Conservation (phyloP, 2,888 invertebrate species). For the Diaprepes abbreviatus region DNA sequence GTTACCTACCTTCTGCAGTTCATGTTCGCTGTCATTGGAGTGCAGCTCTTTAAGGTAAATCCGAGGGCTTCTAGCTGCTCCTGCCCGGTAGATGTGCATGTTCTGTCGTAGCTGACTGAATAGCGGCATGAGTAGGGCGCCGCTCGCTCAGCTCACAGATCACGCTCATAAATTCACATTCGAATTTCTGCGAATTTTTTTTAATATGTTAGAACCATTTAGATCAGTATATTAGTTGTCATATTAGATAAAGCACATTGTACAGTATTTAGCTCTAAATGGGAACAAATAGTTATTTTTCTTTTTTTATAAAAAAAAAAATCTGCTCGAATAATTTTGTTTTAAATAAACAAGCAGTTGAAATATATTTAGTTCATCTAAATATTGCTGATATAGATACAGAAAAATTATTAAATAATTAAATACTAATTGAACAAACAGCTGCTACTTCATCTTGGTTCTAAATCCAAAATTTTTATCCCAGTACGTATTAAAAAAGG, state of each 20-base stretch:
- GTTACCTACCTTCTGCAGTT: constrained; percentile 99
- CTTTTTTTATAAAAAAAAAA: too few species aligned
- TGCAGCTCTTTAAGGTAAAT: constrained; percentile 99
- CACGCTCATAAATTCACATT: constrained; percentile 48
- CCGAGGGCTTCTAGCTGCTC: constrained; percentile 63
- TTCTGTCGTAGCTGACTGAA: constrained; percentile 59
- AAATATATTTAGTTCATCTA: too few species aligned
- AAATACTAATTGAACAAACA: too few species aligned
- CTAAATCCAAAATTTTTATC: not conserved
- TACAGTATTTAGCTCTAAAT: not conserved
- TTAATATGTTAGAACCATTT: too few species aligned
- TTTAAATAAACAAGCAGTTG: too few species aligned
- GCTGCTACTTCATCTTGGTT: not conserved
- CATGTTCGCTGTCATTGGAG: constrained; percentile 99
- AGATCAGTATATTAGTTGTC: too few species aligned
- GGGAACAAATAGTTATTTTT: too few species aligned
- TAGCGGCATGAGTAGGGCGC: constrained; percentile 55
- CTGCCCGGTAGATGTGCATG: constrained; percentile 62
- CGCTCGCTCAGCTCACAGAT: constrained; percentile 56
- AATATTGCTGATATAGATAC: too few species aligned
- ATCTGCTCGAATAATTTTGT: too few species aligned
- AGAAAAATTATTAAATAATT: too few species aligned
- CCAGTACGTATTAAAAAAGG: too few species aligned
- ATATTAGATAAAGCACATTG: too few species aligned
- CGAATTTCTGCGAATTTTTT: constrained; percentile 50